Evolutionary conservation across 1,140 invertebrate species (phyloP).

Genomic region (Callitettix versicolor): DNA sequence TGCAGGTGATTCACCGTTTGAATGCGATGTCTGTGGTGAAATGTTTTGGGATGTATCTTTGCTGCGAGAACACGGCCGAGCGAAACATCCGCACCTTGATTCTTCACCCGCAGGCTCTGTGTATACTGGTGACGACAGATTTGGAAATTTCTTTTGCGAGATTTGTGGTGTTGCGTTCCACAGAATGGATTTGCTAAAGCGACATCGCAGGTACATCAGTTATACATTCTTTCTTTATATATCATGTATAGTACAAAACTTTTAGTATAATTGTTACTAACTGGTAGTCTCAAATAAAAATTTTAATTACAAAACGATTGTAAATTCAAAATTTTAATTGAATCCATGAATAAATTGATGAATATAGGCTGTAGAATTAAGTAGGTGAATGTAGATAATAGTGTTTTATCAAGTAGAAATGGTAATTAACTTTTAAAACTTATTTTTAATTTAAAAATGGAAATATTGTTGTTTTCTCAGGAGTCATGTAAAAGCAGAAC

Average conservation of each 20-base stretch:
- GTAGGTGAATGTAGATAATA: too few species aligned
- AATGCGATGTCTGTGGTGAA: conserved; percentile 63
- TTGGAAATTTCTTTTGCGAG: conserved; percentile 61
- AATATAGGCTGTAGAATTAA: too few species aligned
- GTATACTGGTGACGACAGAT: conserved; percentile 46
- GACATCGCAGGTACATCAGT: conserved; percentile 43
- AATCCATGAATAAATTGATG: background rate
- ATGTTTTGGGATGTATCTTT: conserved; percentile 63
- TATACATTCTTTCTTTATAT: too few species aligned
- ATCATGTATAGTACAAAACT: too few species aligned
- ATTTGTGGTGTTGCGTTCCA: conserved; percentile 66
- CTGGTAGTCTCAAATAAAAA: too few species aligned
- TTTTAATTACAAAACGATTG: too few species aligned
- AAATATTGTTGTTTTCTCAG: too few species aligned
- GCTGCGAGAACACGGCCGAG: conserved; percentile 46
- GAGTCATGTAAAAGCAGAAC: conserved; percentile 39
- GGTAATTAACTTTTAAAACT: too few species aligned
- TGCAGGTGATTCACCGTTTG: conserved; percentile 54
- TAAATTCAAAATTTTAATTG: too few species aligned
- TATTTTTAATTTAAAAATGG: too few species aligned
- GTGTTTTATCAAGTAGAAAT: too few species aligned
- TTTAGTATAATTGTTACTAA: too few species aligned
- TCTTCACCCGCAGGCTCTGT: background rate
- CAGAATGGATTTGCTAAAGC: conserved; percentile 55
- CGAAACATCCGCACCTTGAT: conserved; percentile 38